A percentile compares a stretch with the other conserved stretches of the same genome.
These are phyloP conservation scores for Stramonita haemastoma DNA, from an alignment of 2,888 invertebrate species.

Conservation along the genomic window DNA sequence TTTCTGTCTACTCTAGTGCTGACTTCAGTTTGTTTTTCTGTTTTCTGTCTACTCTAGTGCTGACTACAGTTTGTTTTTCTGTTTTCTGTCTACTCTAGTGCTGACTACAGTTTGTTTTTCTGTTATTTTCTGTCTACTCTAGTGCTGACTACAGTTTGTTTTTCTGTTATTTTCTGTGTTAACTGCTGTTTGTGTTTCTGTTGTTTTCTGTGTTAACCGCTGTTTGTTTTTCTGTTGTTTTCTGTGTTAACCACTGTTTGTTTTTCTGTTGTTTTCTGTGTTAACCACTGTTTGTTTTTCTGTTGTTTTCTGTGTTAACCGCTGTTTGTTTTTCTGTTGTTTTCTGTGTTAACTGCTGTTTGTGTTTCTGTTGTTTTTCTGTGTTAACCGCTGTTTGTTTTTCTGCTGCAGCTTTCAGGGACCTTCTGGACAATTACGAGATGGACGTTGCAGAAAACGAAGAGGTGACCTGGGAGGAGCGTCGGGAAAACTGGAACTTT, in stretches of 20 bases:
- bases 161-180: slow-evolving; percentile 27
- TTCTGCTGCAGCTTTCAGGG: slow-evolving; percentile 69
- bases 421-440: slow-evolving; percentile 76
- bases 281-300: background rate
- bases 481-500: slow-evolving; percentile 72
- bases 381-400: background rate
- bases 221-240: background rate
- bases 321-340: background rate
- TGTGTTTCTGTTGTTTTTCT: background rate
- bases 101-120: background rate
- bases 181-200: slow-evolving; percentile 1
- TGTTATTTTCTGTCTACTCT: no score
- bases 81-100: no score
- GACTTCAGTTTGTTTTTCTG: slow-evolving; percentile 1
- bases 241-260: background rate
- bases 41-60: no score
- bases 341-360: background rate
- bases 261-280: slow-evolving; percentile 21
- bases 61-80: background rate
- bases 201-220: background rate
- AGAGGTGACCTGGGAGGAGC: slow-evolving; percentile 71
- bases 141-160: background rate
- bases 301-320: background rate
- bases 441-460: slow-evolving; percentile 71
- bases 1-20: no score